A percentile compares a stretch with the other conserved stretches of the same genome.
Evolutionary conservation across 2,797 vertebrate species (phyloP).

Genomic region (Trichosurus vulpecula): DNA sequence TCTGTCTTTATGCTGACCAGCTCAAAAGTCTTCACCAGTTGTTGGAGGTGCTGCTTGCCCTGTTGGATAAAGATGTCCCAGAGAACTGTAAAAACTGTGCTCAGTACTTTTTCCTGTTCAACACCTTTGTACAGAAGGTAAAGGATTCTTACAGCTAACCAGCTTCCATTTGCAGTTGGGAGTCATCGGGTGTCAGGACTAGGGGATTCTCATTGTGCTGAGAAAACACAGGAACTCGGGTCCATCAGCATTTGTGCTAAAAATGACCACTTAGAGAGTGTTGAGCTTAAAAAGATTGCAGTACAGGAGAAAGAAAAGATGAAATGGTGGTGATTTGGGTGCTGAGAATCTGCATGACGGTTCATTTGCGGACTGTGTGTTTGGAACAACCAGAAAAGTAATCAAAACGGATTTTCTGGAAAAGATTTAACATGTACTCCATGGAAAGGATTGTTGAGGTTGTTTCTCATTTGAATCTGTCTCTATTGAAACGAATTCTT

Average conservation of each 20-base stretch:
- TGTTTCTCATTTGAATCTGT: conserved; percentile 1
- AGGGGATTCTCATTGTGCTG: not conserved
- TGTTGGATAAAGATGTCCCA: conserved; percentile 98
- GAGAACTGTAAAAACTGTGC: conserved; percentile 99
- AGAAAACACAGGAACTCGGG: not conserved
- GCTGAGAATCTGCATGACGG: not conserved
- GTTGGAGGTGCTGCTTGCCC: conserved; percentile 92
- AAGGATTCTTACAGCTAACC: conserved; percentile 35
- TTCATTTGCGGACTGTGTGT: not conserved
- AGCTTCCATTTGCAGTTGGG: not conserved
- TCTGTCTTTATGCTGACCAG: conserved; percentile 77
- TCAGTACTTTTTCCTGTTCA: conserved; percentile 98
- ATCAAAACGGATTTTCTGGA: not conserved
- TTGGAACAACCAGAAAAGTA: not conserved
- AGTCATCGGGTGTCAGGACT: not conserved
- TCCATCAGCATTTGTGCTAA: conserved; percentile 16
- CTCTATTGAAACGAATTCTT: conserved; percentile 18
- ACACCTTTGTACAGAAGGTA: conserved; percentile 97
- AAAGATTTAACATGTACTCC: conserved; percentile 12
- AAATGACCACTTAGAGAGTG: not conserved
- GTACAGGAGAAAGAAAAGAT: not conserved
- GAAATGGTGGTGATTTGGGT: not conserved
- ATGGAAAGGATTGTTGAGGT: conserved; percentile 9
- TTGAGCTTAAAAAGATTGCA: not conserved
- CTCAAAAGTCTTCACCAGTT: conserved; percentile 91